Conservation (phyloP, 2,113 vertebrate genomes). For the Malaclemys terrapin region DNA sequence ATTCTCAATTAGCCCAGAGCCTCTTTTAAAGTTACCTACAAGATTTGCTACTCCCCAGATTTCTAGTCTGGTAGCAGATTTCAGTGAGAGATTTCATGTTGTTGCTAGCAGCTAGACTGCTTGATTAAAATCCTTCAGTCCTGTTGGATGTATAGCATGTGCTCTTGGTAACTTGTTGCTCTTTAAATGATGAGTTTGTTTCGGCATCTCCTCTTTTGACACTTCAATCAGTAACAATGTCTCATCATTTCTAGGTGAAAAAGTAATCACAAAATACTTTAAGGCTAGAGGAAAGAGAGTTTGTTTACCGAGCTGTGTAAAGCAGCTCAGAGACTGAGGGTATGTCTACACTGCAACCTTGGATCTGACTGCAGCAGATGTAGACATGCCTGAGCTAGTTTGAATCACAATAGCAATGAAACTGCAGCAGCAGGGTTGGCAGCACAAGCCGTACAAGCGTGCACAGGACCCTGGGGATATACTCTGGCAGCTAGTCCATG, state of each 20-base stretch:
- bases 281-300: neutral
- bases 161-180: neutral
- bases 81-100: neutral
- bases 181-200: constrained; percentile 27
- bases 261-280: neutral
- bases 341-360: no score
- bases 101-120: neutral
- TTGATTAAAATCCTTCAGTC: neutral
- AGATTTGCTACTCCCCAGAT: neutral
- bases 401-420: no score
- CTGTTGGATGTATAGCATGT: neutral
- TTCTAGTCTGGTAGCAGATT: neutral
- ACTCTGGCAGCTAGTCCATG: no score
- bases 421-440: no score
- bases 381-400: no score
- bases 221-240: neutral
- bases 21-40: neutral
- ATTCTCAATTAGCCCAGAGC: constrained; percentile 5
- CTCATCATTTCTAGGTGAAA: neutral
- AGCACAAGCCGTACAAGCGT: no score
- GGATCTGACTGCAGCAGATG: no score
- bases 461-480: no score
- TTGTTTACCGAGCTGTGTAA: no score
- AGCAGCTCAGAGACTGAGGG: no score
- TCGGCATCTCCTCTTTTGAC: no score